Evolutionary conservation across 2,113 vertebrate genomes (phyloP).

Genomic region (Pachyramphus minor): DNA sequence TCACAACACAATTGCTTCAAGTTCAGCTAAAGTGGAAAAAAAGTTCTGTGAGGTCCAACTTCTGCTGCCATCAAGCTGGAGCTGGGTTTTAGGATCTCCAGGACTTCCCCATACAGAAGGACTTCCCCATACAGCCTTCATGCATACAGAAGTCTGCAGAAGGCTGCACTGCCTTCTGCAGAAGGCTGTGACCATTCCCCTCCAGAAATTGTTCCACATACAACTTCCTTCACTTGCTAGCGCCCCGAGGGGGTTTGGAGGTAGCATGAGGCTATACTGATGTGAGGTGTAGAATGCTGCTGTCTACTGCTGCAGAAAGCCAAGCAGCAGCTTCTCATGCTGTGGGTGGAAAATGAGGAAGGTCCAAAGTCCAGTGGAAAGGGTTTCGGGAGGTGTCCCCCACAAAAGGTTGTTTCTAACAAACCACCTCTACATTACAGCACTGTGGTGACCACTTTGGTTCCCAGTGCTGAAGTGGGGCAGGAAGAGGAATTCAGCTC

Average conservation of each 20-base stretch:
- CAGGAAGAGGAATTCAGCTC: background rate
- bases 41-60: background rate
- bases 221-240: background rate
- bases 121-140: too few relatives aligned
- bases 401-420: background rate
- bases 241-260: background rate
- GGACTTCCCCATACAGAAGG: too few relatives aligned
- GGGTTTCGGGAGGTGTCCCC: background rate
- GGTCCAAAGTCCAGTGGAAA: background rate
- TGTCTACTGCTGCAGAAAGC: background rate
- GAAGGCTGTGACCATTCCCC: background rate
- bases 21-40: background rate
- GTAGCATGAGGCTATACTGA: background rate
- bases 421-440: background rate
- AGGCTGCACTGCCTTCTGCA: background rate
- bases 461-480: background rate
- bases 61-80: background rate
- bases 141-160: accelerated
- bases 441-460: background rate
- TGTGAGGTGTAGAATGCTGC: background rate
- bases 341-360: background rate
- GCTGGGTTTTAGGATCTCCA: background rate
- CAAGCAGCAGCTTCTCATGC: background rate
- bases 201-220: background rate
- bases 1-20: background rate